Conservation (phyloP, 2,113 vertebrate species). For the Galeopterus variegatus region DNA sequence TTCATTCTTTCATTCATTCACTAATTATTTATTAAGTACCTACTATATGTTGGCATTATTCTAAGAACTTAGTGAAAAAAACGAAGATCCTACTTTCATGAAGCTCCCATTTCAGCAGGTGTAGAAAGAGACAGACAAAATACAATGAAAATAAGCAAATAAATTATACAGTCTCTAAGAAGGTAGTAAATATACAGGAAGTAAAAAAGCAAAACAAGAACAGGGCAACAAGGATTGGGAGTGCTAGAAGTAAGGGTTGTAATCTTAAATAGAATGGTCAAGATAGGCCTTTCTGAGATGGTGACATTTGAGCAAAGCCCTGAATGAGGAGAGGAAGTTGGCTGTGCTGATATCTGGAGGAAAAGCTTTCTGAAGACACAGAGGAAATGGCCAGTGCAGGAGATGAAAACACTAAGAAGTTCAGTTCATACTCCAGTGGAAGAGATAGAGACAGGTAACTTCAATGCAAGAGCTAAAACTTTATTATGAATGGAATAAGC, state of each 20-base stretch:
- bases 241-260: not conserved
- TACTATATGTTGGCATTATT: not conserved
- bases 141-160: not conserved
- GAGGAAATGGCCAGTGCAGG: not conserved
- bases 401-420: not conserved
- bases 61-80: slow-evolving; percentile 38
- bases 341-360: not conserved
- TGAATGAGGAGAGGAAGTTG: not conserved
- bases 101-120: not conserved
- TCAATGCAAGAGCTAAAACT: not conserved
- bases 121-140: not conserved
- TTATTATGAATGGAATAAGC: not conserved
- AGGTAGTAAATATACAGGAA: not conserved
- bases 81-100: not conserved
- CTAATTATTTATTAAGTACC: not conserved
- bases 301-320: not conserved
- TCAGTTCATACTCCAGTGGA: not conserved
- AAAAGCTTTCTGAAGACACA: not conserved
- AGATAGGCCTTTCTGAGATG: not conserved
- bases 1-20: not conserved
- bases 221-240: not conserved
- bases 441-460: slow-evolving; percentile 19
- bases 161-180: not conserved
- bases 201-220: not conserved
- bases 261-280: not conserved